A percentile compares a stretch with the other conserved stretches of the same genome.
phyloP scores from a whole-genome alignment of 2,113 vertebrate genomes.

The Trogon surrucura region DNA sequence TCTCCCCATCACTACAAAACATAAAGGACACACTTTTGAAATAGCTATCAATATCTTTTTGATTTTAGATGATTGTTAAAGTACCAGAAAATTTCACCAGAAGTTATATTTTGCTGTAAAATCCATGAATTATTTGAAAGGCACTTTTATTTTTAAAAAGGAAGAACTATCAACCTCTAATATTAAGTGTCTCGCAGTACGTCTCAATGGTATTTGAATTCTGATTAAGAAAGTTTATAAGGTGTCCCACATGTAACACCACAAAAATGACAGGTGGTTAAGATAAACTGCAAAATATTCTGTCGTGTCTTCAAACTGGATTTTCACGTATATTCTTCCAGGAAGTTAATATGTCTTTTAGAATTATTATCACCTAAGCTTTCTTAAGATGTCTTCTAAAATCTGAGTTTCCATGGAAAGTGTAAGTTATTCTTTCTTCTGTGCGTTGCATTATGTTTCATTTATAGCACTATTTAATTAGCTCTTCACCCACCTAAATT shows the following conservation, averaged over 20 bases:
- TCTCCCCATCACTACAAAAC: neutral
- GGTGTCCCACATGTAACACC: neutral
- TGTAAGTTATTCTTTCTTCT: neutral
- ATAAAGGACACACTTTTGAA: neutral
- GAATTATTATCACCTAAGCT: neutral
- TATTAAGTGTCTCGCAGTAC: neutral
- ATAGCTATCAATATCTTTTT: neutral
- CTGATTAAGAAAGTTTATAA: neutral
- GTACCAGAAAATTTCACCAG: neutral
- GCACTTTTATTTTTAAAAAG: neutral
- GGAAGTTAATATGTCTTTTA: neutral
- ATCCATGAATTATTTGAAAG: neutral
- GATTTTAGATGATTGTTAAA: neutral
- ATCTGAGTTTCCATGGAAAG: neutral
- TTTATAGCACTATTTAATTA: neutral
- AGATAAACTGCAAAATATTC: neutral
- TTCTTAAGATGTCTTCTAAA: neutral
- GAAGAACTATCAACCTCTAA: neutral
- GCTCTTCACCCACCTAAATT: neutral
- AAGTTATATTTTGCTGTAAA: neutral
- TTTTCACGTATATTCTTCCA: neutral
- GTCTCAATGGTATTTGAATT: neutral
- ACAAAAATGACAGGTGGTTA: neutral
- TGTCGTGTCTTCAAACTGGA: neutral
- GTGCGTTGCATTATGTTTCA: neutral